Conservation (phyloP, 2,888 invertebrate species). For the Andrena flavipes region DNA sequence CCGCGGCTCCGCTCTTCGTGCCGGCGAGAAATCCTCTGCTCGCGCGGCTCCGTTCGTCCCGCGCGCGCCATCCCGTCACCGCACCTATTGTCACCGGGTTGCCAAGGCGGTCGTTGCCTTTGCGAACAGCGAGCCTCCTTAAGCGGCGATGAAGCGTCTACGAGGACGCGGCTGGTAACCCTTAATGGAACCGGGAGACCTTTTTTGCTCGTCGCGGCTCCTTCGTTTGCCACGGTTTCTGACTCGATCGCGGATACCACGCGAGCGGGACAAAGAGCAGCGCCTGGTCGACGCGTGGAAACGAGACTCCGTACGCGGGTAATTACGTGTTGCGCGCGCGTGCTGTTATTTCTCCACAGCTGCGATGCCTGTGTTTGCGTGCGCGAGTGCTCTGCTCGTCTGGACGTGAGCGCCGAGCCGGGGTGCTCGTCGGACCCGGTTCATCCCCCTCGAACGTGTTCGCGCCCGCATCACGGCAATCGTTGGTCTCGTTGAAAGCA, state of each 20-base stretch:
- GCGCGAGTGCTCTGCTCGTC: not conserved
- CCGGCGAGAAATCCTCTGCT: conserved; percentile 15
- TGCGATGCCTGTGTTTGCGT: conserved; percentile 25
- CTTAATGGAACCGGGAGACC: conserved; percentile 40
- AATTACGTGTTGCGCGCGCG: conserved; percentile 40
- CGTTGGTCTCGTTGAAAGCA: conserved; percentile 23
- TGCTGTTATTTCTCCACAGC: not conserved
- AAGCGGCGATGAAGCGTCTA: conserved; percentile 57
- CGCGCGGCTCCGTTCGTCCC: not conserved
- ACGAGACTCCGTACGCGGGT: conserved; percentile 45
- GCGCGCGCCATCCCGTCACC: not conserved
- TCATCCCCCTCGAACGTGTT: conserved; percentile 19
- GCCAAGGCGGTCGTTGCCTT: not conserved
- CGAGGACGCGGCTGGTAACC: conserved; percentile 41
- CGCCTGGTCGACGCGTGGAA: conserved; percentile 48
- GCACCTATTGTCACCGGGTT: not conserved
- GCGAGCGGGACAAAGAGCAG: conserved; percentile 25
- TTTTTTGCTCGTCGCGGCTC: conserved; percentile 38
- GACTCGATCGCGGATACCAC: conserved; percentile 18
- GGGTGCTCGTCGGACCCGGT: conserved; percentile 8
- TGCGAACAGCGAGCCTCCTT: conserved; percentile 32
- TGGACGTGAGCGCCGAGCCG: not conserved
- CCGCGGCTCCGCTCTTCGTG: conserved; percentile 35
- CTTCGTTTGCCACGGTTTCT: conserved; percentile 53
- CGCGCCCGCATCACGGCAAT: conserved; percentile 20